Conservation (phyloP, 1,140 invertebrate species). For the Conus ventricosus region DNA sequence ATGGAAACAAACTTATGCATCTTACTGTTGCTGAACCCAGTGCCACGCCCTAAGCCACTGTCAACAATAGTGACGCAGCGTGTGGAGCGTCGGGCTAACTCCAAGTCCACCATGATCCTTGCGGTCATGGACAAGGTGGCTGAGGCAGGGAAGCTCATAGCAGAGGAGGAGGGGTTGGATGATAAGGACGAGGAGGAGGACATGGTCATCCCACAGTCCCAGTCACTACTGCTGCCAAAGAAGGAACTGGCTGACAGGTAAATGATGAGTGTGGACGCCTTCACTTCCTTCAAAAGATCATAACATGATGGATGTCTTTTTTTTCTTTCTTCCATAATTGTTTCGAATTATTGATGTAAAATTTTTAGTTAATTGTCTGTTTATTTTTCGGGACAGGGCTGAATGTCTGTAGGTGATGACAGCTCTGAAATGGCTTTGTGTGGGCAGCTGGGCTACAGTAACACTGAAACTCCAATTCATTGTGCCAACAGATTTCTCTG, state of each 20-base stretch:
- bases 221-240: neutral
- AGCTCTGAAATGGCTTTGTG: too few species aligned
- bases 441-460: too few species aligned
- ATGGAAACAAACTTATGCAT: too few species aligned
- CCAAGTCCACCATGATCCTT: slow-evolving; percentile 62
- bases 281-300: too few species aligned
- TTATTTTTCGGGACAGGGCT: too few species aligned
- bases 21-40: slow-evolving; percentile 39
- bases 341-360: neutral
- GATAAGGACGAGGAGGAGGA: neutral
- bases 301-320: too few species aligned
- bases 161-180: slow-evolving; percentile 35
- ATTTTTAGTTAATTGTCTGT: neutral
- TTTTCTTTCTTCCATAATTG: neutral
- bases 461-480: too few species aligned
- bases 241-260: neutral
- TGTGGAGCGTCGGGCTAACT: slow-evolving; percentile 53
- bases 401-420: neutral
- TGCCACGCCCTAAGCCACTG: slow-evolving; percentile 67
- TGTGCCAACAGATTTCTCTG: too few species aligned
- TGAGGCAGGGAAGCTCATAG: slow-evolving; percentile 48
- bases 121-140: slow-evolving; percentile 68
- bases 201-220: neutral
- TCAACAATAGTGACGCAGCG: slow-evolving; percentile 69
- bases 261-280: neutral